phyloP scores from a whole-genome alignment of 2,797 vertebrate genomes.

The Falco concolor region DNA sequence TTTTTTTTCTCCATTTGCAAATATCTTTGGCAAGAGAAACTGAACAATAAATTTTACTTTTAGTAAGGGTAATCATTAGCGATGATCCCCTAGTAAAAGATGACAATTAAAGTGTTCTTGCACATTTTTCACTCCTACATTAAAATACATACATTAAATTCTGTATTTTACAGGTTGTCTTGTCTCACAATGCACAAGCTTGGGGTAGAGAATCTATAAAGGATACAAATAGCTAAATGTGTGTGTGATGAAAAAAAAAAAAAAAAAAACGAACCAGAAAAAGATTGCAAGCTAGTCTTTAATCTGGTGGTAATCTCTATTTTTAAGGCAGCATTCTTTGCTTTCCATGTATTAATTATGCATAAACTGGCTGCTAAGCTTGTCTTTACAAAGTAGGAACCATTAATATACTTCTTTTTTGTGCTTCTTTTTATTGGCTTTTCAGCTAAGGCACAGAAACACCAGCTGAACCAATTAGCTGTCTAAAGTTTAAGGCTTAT shows the following conservation, averaged over 20 bases:
- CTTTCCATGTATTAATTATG: conserved; percentile 5
- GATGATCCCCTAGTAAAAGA: not conserved
- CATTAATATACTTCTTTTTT: conserved; percentile 21
- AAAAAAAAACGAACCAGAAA: no score
- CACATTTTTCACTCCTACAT: not conserved
- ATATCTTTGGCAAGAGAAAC: not conserved
- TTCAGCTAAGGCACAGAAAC: conserved; percentile 20
- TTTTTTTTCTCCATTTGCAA: not conserved
- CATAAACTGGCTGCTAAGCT: not conserved
- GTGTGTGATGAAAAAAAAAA: not conserved
- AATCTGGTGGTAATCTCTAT: not conserved
- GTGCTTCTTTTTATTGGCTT: conserved; percentile 6
- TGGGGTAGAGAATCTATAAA: not conserved
- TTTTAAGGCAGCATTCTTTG: not conserved
- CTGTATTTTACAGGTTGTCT: not conserved
- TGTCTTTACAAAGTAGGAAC: conserved; percentile 16
- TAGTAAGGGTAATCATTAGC: not conserved
- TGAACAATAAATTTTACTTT: not conserved
- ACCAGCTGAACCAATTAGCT: conserved; percentile 38
- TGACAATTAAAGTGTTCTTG: not conserved
- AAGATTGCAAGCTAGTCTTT: not conserved
- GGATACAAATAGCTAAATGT: not conserved
- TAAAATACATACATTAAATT: no score
- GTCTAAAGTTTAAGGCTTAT: conserved; percentile 23
- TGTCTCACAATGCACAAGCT: not conserved